A percentile compares a stretch with the other conserved stretches of the same genome.
Evolutionary conservation across 2,888 invertebrate species (phyloP).

Genomic region (Tholera decimalis): DNA sequence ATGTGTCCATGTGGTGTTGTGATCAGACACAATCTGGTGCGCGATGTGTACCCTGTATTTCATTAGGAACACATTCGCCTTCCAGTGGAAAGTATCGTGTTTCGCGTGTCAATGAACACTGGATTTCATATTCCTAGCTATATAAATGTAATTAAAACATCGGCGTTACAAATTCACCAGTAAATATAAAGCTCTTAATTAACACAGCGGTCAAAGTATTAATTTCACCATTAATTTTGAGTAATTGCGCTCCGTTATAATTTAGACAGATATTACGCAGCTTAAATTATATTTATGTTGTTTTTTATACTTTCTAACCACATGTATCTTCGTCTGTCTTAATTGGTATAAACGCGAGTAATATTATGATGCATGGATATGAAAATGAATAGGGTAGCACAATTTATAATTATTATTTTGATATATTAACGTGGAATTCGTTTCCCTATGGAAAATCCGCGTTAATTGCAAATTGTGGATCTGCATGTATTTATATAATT

Average conservation of each 20-base stretch:
- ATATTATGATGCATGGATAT: conserved; percentile 84
- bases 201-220: conserved; percentile 90
- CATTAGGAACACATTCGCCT: conserved; percentile 48
- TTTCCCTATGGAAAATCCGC: conserved; percentile 67
- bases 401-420: conserved; percentile 79
- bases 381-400: conserved; percentile 81
- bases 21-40: conserved; percentile 33
- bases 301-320: conserved; percentile 79
- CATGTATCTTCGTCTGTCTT: conserved; percentile 80
- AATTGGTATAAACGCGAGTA: conserved; percentile 84
- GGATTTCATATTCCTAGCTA: conserved; percentile 54
- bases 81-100: conserved; percentile 56
- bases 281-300: conserved; percentile 88
- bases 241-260: conserved; percentile 86
- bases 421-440: conserved; percentile 69
- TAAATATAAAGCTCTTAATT: conserved; percentile 87
- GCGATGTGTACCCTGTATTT: conserved; percentile 32
- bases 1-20: conserved; percentile 40
- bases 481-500: conserved; percentile 11
- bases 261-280: conserved; percentile 85
- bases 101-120: conserved; percentile 57
- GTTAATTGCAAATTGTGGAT: conserved; percentile 61
- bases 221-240: conserved; percentile 90
- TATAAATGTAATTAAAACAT: conserved; percentile 75
- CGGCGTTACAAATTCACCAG: conserved; percentile 74